phyloP scores from a whole-genome alignment of 2,888 invertebrate species.

The Apocheima hispidaria region DNA sequence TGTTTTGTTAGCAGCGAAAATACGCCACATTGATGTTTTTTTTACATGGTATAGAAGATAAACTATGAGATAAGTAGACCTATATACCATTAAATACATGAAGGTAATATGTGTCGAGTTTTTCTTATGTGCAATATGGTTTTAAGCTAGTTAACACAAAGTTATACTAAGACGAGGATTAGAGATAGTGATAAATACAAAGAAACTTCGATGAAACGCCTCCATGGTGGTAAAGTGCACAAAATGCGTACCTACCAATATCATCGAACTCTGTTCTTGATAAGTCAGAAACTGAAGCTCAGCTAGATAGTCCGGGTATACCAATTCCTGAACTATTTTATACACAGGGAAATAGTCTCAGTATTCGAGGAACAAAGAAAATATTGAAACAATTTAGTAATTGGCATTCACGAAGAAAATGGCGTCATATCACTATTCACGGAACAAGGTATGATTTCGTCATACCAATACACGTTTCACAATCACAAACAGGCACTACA shows the following conservation, averaged over 20 bases:
- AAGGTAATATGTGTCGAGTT: background rate
- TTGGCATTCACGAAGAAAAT: conserved; percentile 87
- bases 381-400: conserved; percentile 80
- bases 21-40: conserved; percentile 34
- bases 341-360: conserved; percentile 10
- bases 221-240: conserved; percentile 76
- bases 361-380: conserved; percentile 68
- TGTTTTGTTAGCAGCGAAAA: conserved; percentile 14
- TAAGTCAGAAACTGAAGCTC: conserved; percentile 41
- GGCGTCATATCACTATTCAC: conserved; percentile 86
- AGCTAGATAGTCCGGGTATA: conserved; percentile 7
- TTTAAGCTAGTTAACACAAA: conserved; percentile 6
- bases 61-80: conserved; percentile 2
- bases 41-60: conserved; percentile 27
- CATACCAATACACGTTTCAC: conserved; percentile 73
- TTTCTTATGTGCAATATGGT: conserved; percentile 1
- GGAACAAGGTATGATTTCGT: conserved; percentile 85
- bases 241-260: conserved; percentile 68
- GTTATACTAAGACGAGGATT: conserved; percentile 1
- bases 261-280: conserved; percentile 43
- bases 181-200: conserved; percentile 30
- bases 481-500: conserved; percentile 69
- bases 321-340: conserved; percentile 15
- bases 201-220: conserved; percentile 61
- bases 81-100: background rate